Conservation (phyloP, 2,888 invertebrate species). For the Aromia moschata region DNA sequence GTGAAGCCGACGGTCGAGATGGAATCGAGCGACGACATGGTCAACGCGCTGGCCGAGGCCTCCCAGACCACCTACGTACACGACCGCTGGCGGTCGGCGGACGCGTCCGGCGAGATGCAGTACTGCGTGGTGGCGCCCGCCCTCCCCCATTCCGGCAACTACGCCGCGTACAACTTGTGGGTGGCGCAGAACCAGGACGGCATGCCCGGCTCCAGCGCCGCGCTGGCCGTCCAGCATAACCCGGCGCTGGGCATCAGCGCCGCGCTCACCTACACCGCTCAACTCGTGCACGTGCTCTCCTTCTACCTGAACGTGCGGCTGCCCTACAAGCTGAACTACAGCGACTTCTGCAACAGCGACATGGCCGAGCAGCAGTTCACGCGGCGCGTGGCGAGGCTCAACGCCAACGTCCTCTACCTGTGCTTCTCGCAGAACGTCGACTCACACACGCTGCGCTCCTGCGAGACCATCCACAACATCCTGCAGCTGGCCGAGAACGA, state of each 20-base stretch:
- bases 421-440: conserved; percentile 81
- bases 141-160: conserved; percentile 85
- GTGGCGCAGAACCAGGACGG: conserved; percentile 69
- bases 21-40: conserved; percentile 56
- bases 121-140: conserved; percentile 86
- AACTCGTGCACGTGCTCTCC: conserved; percentile 82
- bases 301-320: conserved; percentile 84
- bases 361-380: conserved; percentile 77
- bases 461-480: conserved; percentile 78
- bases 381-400: conserved; percentile 78
- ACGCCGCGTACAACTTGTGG: conserved; percentile 80
- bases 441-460: conserved; percentile 70
- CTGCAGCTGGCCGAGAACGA: conserved; percentile 74
- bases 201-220: conserved; percentile 63
- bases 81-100: conserved; percentile 81
- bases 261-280: conserved; percentile 86
- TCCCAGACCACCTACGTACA: conserved; percentile 82
- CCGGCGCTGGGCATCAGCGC: conserved; percentile 79
- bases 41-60: conserved; percentile 70
- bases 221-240: conserved; percentile 70
- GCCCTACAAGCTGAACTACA: conserved; percentile 72
- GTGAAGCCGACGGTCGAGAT: conserved; percentile 27
- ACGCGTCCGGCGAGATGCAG: conserved; percentile 74
- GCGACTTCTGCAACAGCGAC: conserved; percentile 82
- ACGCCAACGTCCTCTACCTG: conserved; percentile 81